Percentiles rank a stretch among this genome's conserved stretches.
These are phyloP conservation scores for Bombyx mandarina DNA, from an alignment of 1,140 invertebrate genomes.

Conservation along the genomic window DNA sequence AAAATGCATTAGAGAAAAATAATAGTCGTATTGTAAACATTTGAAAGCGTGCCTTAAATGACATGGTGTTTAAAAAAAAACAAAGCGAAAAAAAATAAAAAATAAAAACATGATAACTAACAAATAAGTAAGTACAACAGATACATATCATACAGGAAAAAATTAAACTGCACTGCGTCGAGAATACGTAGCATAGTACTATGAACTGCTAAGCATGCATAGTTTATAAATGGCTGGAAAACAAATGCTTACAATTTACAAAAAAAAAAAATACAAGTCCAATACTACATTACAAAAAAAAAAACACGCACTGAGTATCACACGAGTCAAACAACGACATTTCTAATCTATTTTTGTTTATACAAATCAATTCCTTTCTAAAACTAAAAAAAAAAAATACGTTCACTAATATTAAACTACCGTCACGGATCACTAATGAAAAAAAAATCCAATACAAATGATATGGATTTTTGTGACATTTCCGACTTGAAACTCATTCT, in stretches of 20 bases:
- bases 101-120: constrained; percentile 37
- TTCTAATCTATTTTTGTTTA: constrained; percentile 8
- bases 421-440: too few relatives aligned
- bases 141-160: constrained; percentile 50
- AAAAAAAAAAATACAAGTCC: constrained; percentile 39
- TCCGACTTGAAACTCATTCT: too few relatives aligned
- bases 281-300: constrained; percentile 20
- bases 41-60: constrained; percentile 64
- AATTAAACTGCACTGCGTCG: constrained; percentile 30
- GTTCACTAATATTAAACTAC: too few relatives aligned
- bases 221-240: constrained; percentile 56
- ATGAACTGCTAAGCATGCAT: constrained; percentile 70
- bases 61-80: constrained; percentile 37
- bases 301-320: constrained; percentile 29
- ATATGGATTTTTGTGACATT: too few relatives aligned
- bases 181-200: constrained; percentile 47
- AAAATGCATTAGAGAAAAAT: constrained; percentile 24
- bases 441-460: too few relatives aligned
- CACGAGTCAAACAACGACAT: constrained; percentile 18
- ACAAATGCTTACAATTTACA: constrained; percentile 71
- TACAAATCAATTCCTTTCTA: constrained; percentile 12
- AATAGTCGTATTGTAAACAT: constrained; percentile 59
- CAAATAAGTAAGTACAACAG: constrained; percentile 66
- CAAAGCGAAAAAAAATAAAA: constrained; percentile 36
- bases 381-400: too few relatives aligned